These are phyloP conservation scores for Excalfactoria chinensis DNA, from an alignment of 2,113 vertebrate species.

Conservation along the genomic window DNA sequence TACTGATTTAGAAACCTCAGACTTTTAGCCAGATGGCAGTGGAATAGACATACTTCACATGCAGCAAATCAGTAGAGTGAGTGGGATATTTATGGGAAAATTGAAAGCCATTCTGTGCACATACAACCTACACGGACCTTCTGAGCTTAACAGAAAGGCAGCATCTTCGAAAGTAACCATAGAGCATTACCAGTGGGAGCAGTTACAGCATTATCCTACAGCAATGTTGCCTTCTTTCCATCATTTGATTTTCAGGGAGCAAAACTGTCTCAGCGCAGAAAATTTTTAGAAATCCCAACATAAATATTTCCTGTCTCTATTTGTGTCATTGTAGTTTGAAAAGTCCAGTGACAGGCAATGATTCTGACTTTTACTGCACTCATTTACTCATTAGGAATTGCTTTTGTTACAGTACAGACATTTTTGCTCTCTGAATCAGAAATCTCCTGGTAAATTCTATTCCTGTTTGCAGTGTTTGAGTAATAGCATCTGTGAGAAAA, in stretches of 20 bases:
- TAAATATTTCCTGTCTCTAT: background rate
- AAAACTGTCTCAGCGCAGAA: background rate
- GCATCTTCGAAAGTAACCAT: background rate
- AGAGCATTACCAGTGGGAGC: background rate
- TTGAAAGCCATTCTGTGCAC: background rate
- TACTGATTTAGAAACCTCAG: background rate
- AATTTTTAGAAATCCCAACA: background rate
- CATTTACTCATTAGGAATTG: background rate
- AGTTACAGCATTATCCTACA: background rate
- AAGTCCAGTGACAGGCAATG: background rate
- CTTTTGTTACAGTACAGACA: background rate
- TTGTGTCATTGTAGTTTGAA: background rate
- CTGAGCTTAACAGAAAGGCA: background rate
- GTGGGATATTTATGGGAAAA: background rate
- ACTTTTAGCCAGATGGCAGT: conserved; percentile 2
- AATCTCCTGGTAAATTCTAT: background rate
- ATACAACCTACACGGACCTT: background rate
- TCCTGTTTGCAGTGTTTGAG: background rate
- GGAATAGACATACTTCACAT: background rate
- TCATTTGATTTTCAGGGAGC: background rate
- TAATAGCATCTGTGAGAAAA: background rate
- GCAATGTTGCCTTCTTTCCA: background rate
- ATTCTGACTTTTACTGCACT: background rate
- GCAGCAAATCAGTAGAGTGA: background rate
- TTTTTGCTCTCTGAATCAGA: background rate